A percentile compares a stretch with the other conserved stretches of the same genome.
Conservation (phyloP, 2,113 vertebrate species). For the Anseranas semipalmata region DNA sequence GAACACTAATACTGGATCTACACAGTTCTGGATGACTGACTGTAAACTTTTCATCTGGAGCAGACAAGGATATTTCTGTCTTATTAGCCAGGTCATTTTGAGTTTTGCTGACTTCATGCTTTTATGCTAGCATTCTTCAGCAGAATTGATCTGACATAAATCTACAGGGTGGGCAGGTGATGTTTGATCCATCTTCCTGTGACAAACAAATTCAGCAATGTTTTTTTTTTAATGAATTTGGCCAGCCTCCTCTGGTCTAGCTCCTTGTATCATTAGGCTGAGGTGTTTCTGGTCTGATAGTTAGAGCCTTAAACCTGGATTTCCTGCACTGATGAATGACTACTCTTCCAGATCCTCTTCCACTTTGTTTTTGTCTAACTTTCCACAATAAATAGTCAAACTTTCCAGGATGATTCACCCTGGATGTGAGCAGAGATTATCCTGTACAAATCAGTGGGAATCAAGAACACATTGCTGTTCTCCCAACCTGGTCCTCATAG, state of each 20-base stretch:
- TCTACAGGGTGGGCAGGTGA: not conserved
- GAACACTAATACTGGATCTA: not conserved
- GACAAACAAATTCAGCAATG: not conserved
- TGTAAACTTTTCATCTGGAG: not conserved
- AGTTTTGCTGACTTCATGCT: constrained; percentile 1
- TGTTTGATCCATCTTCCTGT: not conserved
- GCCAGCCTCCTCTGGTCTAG: not conserved
- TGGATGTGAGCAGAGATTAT: not conserved
- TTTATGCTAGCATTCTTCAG: not conserved
- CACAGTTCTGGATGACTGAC: not conserved
- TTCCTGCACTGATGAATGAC: not conserved
- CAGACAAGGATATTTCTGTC: not conserved
- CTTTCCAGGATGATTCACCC: not conserved
- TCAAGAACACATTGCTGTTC: not conserved
- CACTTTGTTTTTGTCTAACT: not conserved
- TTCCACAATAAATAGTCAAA: not conserved
- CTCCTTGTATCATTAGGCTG: not conserved
- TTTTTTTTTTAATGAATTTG: not conserved
- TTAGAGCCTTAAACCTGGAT: not conserved
- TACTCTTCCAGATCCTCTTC: not conserved
- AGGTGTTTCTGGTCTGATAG: not conserved
- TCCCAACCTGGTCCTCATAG: not conserved
- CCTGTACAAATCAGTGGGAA: not conserved
- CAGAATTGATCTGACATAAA: not conserved
- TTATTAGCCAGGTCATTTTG: not conserved